Evolutionary conservation across 2,797 vertebrate species (phyloP), one percentile per base, ranked within the genome.

Genomic region (Sebastolobus alascanus): DNA sequence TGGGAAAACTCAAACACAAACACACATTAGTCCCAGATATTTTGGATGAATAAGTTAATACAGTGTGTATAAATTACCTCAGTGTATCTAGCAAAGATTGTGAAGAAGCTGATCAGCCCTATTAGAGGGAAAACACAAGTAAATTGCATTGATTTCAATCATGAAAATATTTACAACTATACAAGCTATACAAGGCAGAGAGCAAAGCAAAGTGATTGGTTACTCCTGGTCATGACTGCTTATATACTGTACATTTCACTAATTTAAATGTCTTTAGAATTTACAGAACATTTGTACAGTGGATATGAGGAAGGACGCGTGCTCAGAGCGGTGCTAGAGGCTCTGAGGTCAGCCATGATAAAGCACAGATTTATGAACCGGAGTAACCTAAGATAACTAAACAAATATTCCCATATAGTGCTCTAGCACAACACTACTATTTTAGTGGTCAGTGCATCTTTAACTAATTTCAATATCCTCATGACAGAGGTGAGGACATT

Each of bases 151-250:
- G n/a, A 66, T 79, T 75, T 77, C 33, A 46, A 66, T 67, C 40
- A 74, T 70, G 52, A 68, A 60, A 67, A 22, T 92, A 90, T 91
- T 87, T 91, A 92, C 87, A 92, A 75, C 33, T 88, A 79, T 90
- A 92, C 82, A 91, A 75, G 71, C 65, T 77, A 65, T 73, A 80
- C 78, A 85, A 55, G 68, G 61, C 64, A 63, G 40, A 78, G 40
- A 61, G 66, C 63, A 82, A 71, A 81, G 77, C 6, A 60, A 78
- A 75, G 29, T 54, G 56, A 75, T n/a, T 18, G 14, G 16, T 73
- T 69, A 56, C 50, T 61, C 59, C 68, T 75, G 66, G 27, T 70
- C 68, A 8, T 73, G 11, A 64, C 68, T 22, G 50, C 64, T 63
- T 59, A 85, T 55, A 83, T 59, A 81, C 59, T 54, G 38, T 76